Base-by-base conservation (phyloP, 2,888 invertebrate species). In the Cinara cedri region DNA sequence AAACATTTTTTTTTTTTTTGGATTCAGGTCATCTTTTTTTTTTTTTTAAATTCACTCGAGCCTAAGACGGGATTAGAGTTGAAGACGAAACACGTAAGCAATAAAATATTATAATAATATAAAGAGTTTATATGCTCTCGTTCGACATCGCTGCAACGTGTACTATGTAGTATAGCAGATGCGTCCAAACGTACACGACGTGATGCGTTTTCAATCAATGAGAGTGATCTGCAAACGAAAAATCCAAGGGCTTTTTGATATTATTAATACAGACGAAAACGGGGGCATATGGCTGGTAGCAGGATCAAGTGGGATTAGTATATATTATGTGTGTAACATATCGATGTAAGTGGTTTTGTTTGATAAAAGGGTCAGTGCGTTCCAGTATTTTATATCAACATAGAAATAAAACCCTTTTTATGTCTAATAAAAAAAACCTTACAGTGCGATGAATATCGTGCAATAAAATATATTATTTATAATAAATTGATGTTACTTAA, bases 191-290 rank as follows among this genome's bases (percentile, higher is more conserved):
- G n/a, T n/a, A 26, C n/a, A 49, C 62, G 57, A 60, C 24, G 57
- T 46, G 14, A 24, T 54, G n/a, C n/a, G 42, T 55, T 62, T 72
- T 72, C 46, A 72, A 72, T 72, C 60, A 72, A 16, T 16, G 11
- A 34, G 62, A 72, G 72, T 72, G 72, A 72, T 62, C 34, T 62
- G 72, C 24, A 72, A 72, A 72, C 34, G 62, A 62, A 72, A 62
- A 72, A 49, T 72, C 49, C 34, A 2, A 62, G 26, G 51, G 49
- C 34, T 72, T 49, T 62, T 62, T 49, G 60, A 62, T 51, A 49
- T 62, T 62, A 62, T 49, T 26, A 49, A 72, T 72, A 34, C 49
- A 34, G 62, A 72, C 62, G 62, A 62, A 19, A 51, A 62, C 21
- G 46, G 21, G 62, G 34, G 19, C 62, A 51, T 72, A 72, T 72